Evolutionary conservation across 2,113 vertebrate genomes (phyloP).

Genomic region (Lepus europaeus): DNA sequence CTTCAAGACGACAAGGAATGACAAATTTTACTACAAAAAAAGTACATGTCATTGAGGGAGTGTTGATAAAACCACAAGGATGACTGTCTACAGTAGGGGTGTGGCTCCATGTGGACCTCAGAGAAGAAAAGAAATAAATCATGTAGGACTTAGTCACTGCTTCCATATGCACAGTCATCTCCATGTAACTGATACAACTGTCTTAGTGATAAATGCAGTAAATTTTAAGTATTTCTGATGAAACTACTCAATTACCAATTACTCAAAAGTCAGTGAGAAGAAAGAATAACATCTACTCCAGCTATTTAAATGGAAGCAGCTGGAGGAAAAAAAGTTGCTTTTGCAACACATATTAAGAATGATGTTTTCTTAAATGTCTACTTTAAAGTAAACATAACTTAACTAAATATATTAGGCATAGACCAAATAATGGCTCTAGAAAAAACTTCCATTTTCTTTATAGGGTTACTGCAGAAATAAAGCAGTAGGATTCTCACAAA

Average conservation of each 20-base stretch:
- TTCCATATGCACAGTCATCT: conserved; percentile 32
- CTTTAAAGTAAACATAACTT: conserved; percentile 44
- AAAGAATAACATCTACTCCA: conserved; percentile 5
- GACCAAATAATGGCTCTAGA: neutral
- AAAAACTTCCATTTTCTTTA: neutral
- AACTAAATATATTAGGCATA: conserved; percentile 9
- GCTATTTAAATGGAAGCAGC: neutral
- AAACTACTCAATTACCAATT: conserved; percentile 57
- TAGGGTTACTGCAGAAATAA: neutral
- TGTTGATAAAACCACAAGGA: conserved; percentile 59
- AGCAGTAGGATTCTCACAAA: neutral
- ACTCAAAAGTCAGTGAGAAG: conserved; percentile 41
- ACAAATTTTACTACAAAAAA: conserved; percentile 50
- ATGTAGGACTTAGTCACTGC: conserved; percentile 2
- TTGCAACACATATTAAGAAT: neutral
- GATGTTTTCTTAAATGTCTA: conserved; percentile 30
- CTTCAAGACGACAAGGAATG: conserved; percentile 57
- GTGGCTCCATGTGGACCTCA: conserved; percentile 56
- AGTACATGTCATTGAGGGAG: conserved; percentile 9
- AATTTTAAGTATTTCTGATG: conserved; percentile 65
- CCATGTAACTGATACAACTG: conserved; percentile 9
- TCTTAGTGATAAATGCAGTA: conserved; percentile 65
- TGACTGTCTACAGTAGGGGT: neutral
- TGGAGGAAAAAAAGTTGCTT: neutral
- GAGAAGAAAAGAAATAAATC: conserved; percentile 64